phyloP scores from a whole-genome alignment of 2,888 invertebrate genomes.

The Brachypalpus laphriformis region DNA sequence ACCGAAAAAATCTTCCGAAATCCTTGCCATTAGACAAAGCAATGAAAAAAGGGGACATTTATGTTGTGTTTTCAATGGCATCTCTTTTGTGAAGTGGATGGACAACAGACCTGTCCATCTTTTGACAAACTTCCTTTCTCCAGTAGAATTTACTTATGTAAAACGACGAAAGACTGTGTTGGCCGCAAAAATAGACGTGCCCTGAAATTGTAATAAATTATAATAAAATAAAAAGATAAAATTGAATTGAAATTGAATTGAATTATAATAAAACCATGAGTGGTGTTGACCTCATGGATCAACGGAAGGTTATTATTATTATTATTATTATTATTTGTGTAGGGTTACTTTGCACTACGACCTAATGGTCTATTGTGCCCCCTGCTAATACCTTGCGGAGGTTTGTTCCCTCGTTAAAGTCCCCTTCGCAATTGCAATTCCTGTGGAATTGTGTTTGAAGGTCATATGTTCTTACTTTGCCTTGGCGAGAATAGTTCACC shows the following conservation, averaged over 20 bases:
- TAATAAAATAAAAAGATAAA: too few species aligned
- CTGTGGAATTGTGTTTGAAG: too few species aligned
- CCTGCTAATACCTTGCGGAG: too few species aligned
- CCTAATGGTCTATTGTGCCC: too few species aligned
- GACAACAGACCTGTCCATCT: constrained; percentile 28
- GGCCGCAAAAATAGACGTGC: constrained; percentile 43
- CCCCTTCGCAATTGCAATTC: too few species aligned
- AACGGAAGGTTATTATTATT: too few species aligned
- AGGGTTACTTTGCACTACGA: too few species aligned
- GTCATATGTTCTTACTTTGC: too few species aligned
- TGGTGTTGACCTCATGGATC: constrained; percentile 47
- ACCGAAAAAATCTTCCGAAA: constrained; percentile 29
- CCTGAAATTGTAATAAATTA: constrained; percentile 15
- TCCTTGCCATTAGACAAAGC: constrained; percentile 38
- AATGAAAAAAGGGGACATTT: constrained; percentile 16
- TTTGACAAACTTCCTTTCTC: neutral
- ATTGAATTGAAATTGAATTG: neutral
- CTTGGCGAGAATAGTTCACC: too few species aligned
- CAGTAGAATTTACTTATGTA: neutral
- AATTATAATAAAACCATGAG: constrained; percentile 32
- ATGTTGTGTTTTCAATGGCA: constrained; percentile 24
- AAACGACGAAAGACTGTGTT: constrained; percentile 6
- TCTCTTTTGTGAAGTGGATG: constrained; percentile 47
- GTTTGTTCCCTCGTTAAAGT: too few species aligned
- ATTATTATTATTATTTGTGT: too few species aligned